Base-by-base conservation (phyloP, 2,888 invertebrate genomes). In the Lochmaea capreae region DNA sequence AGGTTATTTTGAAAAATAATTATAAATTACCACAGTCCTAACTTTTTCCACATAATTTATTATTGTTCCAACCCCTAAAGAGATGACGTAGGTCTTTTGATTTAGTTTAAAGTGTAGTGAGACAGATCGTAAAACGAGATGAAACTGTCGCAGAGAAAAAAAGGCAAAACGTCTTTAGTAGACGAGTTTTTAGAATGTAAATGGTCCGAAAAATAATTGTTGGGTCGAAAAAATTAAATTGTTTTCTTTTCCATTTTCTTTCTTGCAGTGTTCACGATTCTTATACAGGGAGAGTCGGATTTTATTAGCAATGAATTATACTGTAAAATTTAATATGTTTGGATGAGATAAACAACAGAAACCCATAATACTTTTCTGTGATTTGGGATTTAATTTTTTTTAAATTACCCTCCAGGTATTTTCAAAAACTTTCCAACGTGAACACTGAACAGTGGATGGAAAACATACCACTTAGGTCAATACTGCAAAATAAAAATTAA, bases 191-290 rank as follows among this genome's bases (percentile, higher is more conserved):
- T 67, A 8, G 59, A 63, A 67, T 18, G 62, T 62, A 67, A 72
- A 67, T 63, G 67, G 67, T 63, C 72, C 62, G 59, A 72, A 72
- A 71, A 71, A 66, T 59, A 71, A 71, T 71, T 71, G 26, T 26
- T 26, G 4, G 2, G 26, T 26, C 26, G 26, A 26, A 26, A 26
- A 26, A 66, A 66, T 71, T 71, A 59, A 71, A 71, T 71, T 65
- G 66, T 11, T 52, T 72, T 72, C n/a, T 66, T 59, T 65, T 46
- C 22, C 58, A 57, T 65, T 59, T 62, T 63, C 54, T 63, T 62
- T 54, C 54, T 52, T 69, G 22, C 10, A 14, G 12, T 22, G 26
- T 59, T 59, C n/a, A 26, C 12, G 22, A 33, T 26, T 59, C 52
- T n/a, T 6, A 12, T 52, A 52, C 52, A 10, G 6, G n/a, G 52